phyloP scores from a whole-genome alignment of 2,797 vertebrate genomes.

The Caiman crocodilus region DNA sequence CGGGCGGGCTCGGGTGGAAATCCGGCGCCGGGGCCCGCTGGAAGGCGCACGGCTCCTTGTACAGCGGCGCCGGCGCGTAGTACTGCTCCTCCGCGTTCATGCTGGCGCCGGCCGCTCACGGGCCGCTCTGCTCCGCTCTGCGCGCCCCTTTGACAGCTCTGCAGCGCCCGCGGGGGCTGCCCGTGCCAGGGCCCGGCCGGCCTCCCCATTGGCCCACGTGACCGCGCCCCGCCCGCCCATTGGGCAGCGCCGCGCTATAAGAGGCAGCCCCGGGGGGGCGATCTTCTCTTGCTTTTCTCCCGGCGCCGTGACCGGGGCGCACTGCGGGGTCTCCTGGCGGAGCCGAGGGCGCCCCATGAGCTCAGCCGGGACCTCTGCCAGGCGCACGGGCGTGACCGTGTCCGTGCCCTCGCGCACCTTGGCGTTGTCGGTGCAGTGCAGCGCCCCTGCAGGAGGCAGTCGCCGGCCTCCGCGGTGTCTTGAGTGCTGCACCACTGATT shows the following conservation, averaged over 20 bases:
- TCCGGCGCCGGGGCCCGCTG: slow-evolving; percentile 90
- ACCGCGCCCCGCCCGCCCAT: slow-evolving; percentile 31
- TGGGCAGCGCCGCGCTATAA: slow-evolving; percentile 62
- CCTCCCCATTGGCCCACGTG: slow-evolving; percentile 76
- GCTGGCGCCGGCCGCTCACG: slow-evolving; percentile 59
- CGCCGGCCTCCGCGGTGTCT: neutral
- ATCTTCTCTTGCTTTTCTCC: slow-evolving; percentile 24
- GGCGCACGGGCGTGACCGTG: too few relatives aligned
- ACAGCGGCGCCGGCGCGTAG: slow-evolving; percentile 89
- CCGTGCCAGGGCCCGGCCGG: neutral
- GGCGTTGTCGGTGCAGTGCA: neutral
- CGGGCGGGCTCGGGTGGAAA: slow-evolving; percentile 90
- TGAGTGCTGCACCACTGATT: too few relatives aligned
- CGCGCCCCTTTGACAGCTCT: slow-evolving; percentile 81
- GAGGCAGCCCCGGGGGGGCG: slow-evolving; percentile 31
- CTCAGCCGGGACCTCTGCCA: too few relatives aligned
- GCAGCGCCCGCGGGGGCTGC: neutral
- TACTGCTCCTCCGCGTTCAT: slow-evolving; percentile 96
- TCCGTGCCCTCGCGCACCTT: neutral
- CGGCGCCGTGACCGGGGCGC: too few relatives aligned
- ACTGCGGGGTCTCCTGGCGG: neutral
- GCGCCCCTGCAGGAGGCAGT: neutral
- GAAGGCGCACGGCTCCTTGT: slow-evolving; percentile 94
- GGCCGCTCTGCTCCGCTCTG: slow-evolving; percentile 41
- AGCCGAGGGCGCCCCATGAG: neutral